Conservation (phyloP, 2,797 vertebrate genomes). For the Halcyon badia region DNA sequence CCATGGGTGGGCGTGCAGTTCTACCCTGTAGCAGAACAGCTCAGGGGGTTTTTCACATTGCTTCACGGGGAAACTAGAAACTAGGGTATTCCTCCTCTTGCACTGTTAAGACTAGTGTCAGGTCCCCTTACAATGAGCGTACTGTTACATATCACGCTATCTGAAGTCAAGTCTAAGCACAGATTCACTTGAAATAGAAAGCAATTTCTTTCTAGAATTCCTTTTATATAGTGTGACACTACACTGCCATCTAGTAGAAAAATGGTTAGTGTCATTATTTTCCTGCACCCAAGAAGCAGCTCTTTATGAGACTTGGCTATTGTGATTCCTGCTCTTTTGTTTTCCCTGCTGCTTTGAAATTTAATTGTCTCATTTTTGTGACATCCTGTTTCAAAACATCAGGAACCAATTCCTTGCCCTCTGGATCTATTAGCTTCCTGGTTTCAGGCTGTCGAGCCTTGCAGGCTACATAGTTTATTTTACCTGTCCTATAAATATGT, state of each 20-base stretch:
- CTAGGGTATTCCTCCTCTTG: neutral
- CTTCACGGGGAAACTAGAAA: neutral
- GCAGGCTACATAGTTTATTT: neutral
- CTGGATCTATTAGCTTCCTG: neutral
- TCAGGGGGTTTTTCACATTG: neutral
- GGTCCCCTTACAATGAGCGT: neutral
- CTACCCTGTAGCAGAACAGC: neutral
- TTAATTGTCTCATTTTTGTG: neutral
- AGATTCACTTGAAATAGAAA: slow-evolving; percentile 55
- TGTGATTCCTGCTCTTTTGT: slow-evolving; percentile 40
- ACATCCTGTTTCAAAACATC: neutral
- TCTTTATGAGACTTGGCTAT: slow-evolving; percentile 33
- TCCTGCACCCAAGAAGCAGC: slow-evolving; percentile 6
- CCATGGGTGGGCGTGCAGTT: neutral
- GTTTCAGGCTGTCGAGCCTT: neutral
- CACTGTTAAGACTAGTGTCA: neutral
- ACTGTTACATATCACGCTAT: neutral
- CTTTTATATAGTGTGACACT: slow-evolving; percentile 59
- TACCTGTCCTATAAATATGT: neutral
- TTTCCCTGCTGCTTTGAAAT: slow-evolving; percentile 18
- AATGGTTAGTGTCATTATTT: slow-evolving; percentile 50
- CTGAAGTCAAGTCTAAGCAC: slow-evolving; percentile 50
- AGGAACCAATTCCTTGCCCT: neutral
- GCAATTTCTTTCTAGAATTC: slow-evolving; percentile 57
- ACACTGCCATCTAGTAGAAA: slow-evolving; percentile 81